These are phyloP conservation scores for Emydura subglobosa DNA, from an alignment of 2,113 vertebrate genomes.

Conservation along the genomic window DNA sequence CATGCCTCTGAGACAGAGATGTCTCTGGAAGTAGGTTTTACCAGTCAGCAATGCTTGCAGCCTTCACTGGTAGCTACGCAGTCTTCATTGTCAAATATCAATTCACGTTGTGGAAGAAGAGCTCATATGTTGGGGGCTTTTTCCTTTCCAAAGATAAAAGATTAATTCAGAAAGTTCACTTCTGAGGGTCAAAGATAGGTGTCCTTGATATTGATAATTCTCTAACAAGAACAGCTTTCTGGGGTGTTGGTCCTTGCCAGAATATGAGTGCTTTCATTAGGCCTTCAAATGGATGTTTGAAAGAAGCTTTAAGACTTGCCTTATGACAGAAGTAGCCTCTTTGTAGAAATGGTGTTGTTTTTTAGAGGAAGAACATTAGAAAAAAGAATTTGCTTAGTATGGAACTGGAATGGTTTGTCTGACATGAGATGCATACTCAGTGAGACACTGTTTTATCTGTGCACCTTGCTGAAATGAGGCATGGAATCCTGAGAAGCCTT, in stretches of 20 bases:
- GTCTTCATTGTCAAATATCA: background rate
- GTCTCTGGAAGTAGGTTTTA: background rate
- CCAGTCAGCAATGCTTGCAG: background rate
- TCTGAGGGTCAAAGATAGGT: background rate
- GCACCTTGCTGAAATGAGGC: too few species aligned
- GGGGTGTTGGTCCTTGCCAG: background rate
- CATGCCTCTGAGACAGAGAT: background rate
- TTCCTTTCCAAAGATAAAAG: background rate
- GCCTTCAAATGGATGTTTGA: background rate
- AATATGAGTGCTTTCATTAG: background rate
- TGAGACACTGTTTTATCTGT: background rate
- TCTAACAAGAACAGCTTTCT: background rate
- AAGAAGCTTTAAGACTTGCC: background rate
- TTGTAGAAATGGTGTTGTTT: background rate
- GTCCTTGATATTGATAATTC: background rate
- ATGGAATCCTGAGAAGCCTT: background rate
- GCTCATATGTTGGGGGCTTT: fast-evolving
- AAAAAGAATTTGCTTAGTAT: too few species aligned
- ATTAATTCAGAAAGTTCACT: background rate
- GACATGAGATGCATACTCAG: background rate
- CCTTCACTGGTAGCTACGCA: background rate
- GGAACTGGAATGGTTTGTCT: background rate
- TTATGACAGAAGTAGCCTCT: background rate
- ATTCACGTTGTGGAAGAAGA: background rate
- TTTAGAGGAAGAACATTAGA: background rate